These are phyloP conservation scores for Alviniconcha marisindica DNA, from an alignment of 1,140 invertebrate genomes.

Conservation along the genomic window DNA sequence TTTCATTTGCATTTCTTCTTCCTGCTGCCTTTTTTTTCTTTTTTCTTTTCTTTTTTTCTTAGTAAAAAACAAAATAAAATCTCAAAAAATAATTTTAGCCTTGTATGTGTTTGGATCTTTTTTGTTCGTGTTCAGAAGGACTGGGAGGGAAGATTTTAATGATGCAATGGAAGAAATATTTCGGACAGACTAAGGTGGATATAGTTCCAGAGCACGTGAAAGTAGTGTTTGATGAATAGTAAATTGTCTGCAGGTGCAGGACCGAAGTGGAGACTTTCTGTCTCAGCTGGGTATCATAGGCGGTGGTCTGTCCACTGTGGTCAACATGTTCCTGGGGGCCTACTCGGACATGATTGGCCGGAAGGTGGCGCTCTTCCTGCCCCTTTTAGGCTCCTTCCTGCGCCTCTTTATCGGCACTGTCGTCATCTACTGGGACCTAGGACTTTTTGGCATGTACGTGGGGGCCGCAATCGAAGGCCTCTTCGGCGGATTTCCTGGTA, in stretches of 20 bases:
- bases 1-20: no score
- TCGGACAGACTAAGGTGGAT: no score
- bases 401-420: background rate
- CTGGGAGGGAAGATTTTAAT: no score
- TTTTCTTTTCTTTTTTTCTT: no score
- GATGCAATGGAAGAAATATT: no score
- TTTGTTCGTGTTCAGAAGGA: no score
- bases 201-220: no score
- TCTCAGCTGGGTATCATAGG: background rate
- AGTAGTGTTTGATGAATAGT: no score
- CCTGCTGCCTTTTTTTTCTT: no score
- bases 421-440: slow-evolving; percentile 37
- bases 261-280: slow-evolving; percentile 23
- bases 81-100: no score
- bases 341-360: slow-evolving; percentile 32
- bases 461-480: slow-evolving; percentile 34
- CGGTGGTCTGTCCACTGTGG: background rate
- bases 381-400: slow-evolving; percentile 23
- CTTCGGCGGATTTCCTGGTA: background rate
- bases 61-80: no score
- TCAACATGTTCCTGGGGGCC: slow-evolving; percentile 37
- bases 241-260: slow-evolving; percentile 1
- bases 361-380: slow-evolving; percentile 25
- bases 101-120: no score
- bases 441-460: slow-evolving; percentile 30